Percentiles rank a stretch among this genome's conserved stretches.
These are phyloP conservation scores for Panzeria rudis DNA, from an alignment of 2,888 invertebrate species.

Conservation along the genomic window DNA sequence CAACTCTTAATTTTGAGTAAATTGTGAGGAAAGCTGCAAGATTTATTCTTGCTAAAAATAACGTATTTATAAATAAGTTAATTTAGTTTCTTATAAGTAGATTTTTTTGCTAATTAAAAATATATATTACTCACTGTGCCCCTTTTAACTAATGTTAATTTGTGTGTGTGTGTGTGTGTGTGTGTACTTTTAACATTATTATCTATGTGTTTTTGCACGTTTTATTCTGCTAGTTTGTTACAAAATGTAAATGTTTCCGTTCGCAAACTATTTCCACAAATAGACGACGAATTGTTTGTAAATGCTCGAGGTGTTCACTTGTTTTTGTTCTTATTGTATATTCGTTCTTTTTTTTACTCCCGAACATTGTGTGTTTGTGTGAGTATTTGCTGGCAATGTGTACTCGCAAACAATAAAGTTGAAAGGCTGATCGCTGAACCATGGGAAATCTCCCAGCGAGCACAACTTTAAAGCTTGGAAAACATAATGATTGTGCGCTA, in stretches of 20 bases:
- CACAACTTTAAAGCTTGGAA: not conserved
- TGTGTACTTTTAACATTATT: slow-evolving; percentile 42
- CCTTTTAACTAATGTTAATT: slow-evolving; percentile 44
- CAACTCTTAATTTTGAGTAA: too few species aligned
- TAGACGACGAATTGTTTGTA: slow-evolving; percentile 69
- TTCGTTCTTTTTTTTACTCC: not conserved
- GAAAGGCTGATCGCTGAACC: slow-evolving; percentile 53
- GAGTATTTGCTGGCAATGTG: slow-evolving; percentile 18
- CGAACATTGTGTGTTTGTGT: slow-evolving; percentile 40
- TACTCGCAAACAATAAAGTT: slow-evolving; percentile 62
- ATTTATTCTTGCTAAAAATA: too few species aligned
- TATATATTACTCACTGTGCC: slow-evolving; percentile 15
- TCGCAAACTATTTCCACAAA: slow-evolving; percentile 70
- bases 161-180: not conserved
- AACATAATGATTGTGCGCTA: too few species aligned
- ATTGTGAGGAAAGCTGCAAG: too few species aligned
- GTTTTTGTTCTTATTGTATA: slow-evolving; percentile 22
- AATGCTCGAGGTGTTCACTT: slow-evolving; percentile 68
- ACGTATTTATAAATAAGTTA: too few species aligned
- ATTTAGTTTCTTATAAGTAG: too few species aligned
- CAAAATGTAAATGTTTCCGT: slow-evolving; percentile 70
- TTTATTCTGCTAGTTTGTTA: slow-evolving; percentile 39
- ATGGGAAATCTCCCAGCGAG: slow-evolving; percentile 35
- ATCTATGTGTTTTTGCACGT: slow-evolving; percentile 24
- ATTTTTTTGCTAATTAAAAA: too few species aligned